Conservation (phyloP, 1,140 invertebrate genomes). For the Papilio polytes region DNA sequence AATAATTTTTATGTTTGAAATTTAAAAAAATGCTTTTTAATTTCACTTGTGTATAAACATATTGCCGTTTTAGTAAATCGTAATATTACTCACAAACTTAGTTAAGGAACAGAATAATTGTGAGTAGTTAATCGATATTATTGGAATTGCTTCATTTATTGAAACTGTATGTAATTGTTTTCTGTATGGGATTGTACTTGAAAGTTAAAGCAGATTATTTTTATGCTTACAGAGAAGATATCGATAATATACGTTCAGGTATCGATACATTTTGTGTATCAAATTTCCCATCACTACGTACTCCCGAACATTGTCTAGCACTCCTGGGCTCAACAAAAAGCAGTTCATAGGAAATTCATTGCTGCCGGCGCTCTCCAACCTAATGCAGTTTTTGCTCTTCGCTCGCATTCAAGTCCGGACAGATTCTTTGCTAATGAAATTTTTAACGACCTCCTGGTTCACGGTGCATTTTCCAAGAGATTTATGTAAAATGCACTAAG, state of each 20-base stretch:
- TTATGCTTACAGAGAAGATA: not conserved
- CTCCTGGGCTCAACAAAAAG: slow-evolving; percentile 60
- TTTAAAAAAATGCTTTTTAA: too few species aligned
- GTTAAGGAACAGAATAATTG: too few species aligned
- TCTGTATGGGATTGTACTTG: too few species aligned
- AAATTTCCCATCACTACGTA: slow-evolving; percentile 44
- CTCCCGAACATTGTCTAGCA: slow-evolving; percentile 51
- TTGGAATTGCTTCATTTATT: too few species aligned
- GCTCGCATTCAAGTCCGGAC: slow-evolving; percentile 46
- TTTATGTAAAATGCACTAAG: slow-evolving; percentile 3
- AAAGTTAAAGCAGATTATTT: not conserved
- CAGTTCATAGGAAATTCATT: slow-evolving; percentile 69
- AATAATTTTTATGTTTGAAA: not conserved
- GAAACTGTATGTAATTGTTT: too few species aligned
- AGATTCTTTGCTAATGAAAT: slow-evolving; percentile 60
- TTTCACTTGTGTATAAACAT: too few species aligned
- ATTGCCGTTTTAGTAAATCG: too few species aligned
- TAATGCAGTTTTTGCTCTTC: slow-evolving; percentile 60
- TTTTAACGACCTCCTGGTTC: slow-evolving; percentile 53
- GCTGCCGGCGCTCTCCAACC: slow-evolving; percentile 44
- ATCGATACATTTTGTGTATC: slow-evolving; percentile 30
- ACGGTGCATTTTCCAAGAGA: slow-evolving; percentile 30
- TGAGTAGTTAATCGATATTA: too few species aligned
- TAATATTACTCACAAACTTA: too few species aligned
- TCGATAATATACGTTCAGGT: not conserved